Evolutionary conservation across 2,888 invertebrate genomes (phyloP).

Genomic region (Tribolium freemani): DNA sequence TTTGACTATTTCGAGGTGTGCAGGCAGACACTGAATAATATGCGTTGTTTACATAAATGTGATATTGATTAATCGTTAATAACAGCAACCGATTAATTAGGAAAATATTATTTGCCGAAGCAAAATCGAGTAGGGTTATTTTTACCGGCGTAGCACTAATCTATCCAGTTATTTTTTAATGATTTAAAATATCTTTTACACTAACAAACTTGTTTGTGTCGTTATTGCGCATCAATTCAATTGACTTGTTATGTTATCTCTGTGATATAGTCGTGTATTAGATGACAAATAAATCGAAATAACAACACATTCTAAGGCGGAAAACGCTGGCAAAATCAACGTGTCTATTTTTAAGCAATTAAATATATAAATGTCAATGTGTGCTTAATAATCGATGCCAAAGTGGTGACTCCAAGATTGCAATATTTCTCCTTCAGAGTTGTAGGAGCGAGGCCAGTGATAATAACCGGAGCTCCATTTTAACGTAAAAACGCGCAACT

Average conservation of each 20-base stretch:
- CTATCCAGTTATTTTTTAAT: not conserved
- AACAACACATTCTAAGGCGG: not conserved
- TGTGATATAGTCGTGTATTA: constrained; percentile 23
- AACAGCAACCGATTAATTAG: not conserved
- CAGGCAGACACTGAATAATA: not conserved
- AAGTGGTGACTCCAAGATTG: not conserved
- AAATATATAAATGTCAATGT: constrained; percentile 22
- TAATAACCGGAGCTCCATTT: constrained; percentile 20
- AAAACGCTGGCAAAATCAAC: not conserved
- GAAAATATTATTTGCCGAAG: not conserved
- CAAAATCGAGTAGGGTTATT: not conserved
- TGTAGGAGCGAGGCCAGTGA: constrained; percentile 1
- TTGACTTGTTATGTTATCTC: constrained; percentile 39
- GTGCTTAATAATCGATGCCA: constrained; percentile 20
- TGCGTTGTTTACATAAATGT: not conserved
- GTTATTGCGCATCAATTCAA: constrained; percentile 44
- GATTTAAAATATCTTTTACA: constrained; percentile 29
- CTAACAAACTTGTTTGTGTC: constrained; percentile 43
- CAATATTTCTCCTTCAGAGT: no score
- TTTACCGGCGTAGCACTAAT: not conserved
- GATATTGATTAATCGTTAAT: not conserved
- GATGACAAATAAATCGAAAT: constrained; percentile 22
- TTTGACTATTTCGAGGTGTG: not conserved
- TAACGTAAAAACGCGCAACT: constrained; percentile 29
- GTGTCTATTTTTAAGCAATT: not conserved